phyloP scores from a whole-genome alignment of 23 tunicate genomes.

The Botrylloides violaceus region DNA sequence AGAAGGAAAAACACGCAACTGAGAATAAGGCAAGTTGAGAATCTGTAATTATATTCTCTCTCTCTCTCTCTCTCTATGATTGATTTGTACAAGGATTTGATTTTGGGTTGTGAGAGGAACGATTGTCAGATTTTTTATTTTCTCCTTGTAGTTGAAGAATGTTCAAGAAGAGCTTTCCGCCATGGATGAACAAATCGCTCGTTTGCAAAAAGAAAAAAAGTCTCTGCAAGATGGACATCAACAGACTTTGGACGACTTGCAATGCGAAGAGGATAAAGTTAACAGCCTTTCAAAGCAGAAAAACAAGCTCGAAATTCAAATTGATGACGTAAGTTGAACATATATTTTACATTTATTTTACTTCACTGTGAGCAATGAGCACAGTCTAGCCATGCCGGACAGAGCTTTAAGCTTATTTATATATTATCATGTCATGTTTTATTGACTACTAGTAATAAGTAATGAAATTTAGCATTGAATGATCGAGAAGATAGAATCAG shows the following conservation, averaged over 20 bases:
- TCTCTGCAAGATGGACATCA: constrained; percentile 95
- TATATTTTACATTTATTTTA: too few species aligned
- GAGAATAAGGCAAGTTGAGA: constrained; percentile 14
- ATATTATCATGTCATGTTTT: too few species aligned
- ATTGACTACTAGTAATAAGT: too few species aligned
- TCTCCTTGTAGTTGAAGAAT: constrained; percentile 53
- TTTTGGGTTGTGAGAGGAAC: too few species aligned
- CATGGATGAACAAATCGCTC: constrained; percentile 85
- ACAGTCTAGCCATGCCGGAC: too few species aligned
- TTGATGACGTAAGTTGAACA: constrained; percentile 70
- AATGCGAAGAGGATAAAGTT: constrained; percentile 91
- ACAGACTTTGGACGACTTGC: constrained; percentile 95
- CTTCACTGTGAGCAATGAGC: too few species aligned
- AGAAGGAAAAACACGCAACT: constrained; percentile 83
- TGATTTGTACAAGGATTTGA: too few species aligned
- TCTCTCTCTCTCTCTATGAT: not conserved
- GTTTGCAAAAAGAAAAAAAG: constrained; percentile 91
- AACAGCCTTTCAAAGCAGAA: constrained; percentile 88
- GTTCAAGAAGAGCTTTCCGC: constrained; percentile 83
- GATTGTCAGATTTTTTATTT: not conserved
- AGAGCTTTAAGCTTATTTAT: too few species aligned
- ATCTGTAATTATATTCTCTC: not conserved
- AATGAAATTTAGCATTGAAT: too few species aligned
- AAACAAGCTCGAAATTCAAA: constrained; percentile 87
- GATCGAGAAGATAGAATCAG: too few species aligned